These are phyloP conservation scores for Aphaenogaster floridana DNA, from an alignment of 1,140 invertebrate genomes.

Conservation along the genomic window DNA sequence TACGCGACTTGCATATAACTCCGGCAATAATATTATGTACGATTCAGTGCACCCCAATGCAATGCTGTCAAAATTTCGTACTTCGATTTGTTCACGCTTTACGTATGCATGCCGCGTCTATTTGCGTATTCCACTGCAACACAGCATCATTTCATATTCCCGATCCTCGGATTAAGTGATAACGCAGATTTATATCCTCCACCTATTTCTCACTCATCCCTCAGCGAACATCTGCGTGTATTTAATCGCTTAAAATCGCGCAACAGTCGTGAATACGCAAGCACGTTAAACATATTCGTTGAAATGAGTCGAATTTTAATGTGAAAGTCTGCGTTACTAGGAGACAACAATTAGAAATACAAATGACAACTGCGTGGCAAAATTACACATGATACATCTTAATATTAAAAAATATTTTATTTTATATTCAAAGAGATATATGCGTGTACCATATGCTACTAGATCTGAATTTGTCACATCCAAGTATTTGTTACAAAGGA, in stretches of 20 bases:
- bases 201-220: conserved; percentile 18
- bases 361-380: not conserved
- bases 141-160: conserved; percentile 25
- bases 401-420: not conserved
- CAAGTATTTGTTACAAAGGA: not conserved
- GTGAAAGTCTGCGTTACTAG: no score
- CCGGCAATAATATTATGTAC: not conserved
- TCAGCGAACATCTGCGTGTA: not conserved
- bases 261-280: not conserved
- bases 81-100: conserved; percentile 40
- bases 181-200: conserved; percentile 34
- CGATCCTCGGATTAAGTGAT: conserved; percentile 30
- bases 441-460: not conserved
- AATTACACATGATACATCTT: not conserved
- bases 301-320: not conserved
- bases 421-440: not conserved
- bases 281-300: not conserved
- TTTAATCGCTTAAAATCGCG: conserved; percentile 23
- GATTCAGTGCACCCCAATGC: not conserved
- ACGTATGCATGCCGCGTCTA: conserved; percentile 16
- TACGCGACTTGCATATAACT: conserved; percentile 1
- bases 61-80: conserved; percentile 36
- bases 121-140: conserved; percentile 13
- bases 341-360: not conserved
- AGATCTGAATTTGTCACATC: not conserved